These are phyloP conservation scores for Tachypleus tridentatus DNA, from an alignment of 1,140 invertebrate species.

Conservation along the genomic window DNA sequence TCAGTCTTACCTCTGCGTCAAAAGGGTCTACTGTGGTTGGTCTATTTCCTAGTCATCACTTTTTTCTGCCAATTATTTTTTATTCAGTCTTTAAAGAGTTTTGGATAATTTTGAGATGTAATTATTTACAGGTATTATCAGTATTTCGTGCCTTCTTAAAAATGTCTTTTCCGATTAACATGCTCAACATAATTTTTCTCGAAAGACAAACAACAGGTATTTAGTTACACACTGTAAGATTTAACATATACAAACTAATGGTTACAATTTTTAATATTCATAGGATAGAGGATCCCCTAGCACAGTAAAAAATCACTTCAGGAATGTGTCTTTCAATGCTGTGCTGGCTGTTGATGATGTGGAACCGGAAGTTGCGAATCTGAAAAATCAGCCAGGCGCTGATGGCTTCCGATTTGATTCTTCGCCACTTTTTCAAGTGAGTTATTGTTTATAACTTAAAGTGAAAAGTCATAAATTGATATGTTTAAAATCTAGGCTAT, in stretches of 20 bases:
- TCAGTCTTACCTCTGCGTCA: too few relatives aligned
- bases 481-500: too few relatives aligned
- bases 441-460: neutral
- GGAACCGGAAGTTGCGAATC: constrained; percentile 20
- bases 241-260: neutral
- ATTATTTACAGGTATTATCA: too few relatives aligned
- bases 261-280: constrained; percentile 3
- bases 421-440: constrained; percentile 34
- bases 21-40: too few relatives aligned
- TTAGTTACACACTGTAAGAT: neutral
- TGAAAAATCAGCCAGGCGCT: constrained; percentile 29
- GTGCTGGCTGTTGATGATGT: constrained; percentile 29
- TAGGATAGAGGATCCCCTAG: constrained; percentile 34
- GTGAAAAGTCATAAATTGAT: neutral
- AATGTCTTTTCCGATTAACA: too few relatives aligned
- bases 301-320: constrained; percentile 26
- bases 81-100: too few relatives aligned
- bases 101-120: too few relatives aligned
- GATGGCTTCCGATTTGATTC: constrained; percentile 36
- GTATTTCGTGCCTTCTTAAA: too few relatives aligned
- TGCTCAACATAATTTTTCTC: too few relatives aligned
- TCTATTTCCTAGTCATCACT: too few relatives aligned
- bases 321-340: constrained; percentile 32
- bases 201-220: too few relatives aligned
- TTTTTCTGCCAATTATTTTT: too few relatives aligned